Conservation (phyloP, 2,113 vertebrate species). For the Syngnathus typhle region DNA sequence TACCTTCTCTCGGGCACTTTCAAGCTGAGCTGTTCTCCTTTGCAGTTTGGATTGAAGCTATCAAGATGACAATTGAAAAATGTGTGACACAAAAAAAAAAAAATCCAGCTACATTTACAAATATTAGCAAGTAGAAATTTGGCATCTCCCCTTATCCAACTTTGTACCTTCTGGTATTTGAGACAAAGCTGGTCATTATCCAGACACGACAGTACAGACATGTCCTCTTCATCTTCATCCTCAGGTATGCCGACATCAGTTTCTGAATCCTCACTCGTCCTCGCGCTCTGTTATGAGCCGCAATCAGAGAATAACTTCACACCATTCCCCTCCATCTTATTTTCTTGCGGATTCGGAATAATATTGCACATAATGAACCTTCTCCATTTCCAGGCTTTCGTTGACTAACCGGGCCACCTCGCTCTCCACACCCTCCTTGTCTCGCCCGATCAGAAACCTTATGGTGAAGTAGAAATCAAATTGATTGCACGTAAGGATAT, state of each 20-base stretch:
- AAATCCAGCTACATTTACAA: neutral
- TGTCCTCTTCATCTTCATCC: slow-evolving; percentile 33
- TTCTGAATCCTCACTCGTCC: slow-evolving; percentile 12
- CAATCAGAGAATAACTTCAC: neutral
- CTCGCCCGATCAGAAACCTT: slow-evolving; percentile 76
- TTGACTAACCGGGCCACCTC: slow-evolving; percentile 87
- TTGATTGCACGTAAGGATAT: neutral
- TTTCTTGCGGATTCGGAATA: neutral
- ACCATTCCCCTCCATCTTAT: neutral
- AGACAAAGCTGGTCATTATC: slow-evolving; percentile 57
- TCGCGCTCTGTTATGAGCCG: slow-evolving; percentile 18
- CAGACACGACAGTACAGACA: slow-evolving; percentile 41
- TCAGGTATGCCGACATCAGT: slow-evolving; percentile 18
- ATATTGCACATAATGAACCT: slow-evolving; percentile 27
- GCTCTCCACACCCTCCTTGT: slow-evolving; percentile 83
- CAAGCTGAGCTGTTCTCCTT: slow-evolving; percentile 70
- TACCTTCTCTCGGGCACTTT: slow-evolving; percentile 77
- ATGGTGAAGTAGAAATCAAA: neutral
- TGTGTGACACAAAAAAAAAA: neutral
- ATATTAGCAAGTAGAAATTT: neutral
- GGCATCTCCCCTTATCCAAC: neutral
- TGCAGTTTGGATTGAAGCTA: slow-evolving; percentile 79
- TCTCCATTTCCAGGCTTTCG: slow-evolving; percentile 85
- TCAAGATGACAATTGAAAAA: slow-evolving; percentile 9
- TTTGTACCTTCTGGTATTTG: slow-evolving; percentile 62